These are phyloP conservation scores for Rattus rattus DNA, from an alignment of 2,113 vertebrate genomes.

Conservation along the genomic window DNA sequence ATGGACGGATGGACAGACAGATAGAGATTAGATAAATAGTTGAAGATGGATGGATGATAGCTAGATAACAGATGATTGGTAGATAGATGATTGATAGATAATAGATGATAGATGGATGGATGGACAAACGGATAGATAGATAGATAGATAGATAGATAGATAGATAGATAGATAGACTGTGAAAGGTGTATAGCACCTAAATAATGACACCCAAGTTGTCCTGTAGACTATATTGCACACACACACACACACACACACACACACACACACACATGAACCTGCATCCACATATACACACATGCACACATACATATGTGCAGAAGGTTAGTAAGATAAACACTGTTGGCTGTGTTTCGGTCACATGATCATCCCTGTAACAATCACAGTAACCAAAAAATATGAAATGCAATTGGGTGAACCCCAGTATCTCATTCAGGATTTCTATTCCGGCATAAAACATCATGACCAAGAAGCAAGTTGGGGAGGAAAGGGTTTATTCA, in stretches of 20 bases:
- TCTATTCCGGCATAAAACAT: no score
- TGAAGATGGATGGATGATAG: no score
- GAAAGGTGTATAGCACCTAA: neutral
- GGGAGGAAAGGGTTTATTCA: no score
- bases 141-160: no score
- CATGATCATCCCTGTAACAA: neutral
- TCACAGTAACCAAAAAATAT: neutral
- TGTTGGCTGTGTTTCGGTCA: neutral
- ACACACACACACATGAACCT: neutral
- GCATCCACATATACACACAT: neutral
- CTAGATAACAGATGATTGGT: no score
- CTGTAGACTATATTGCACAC: neutral
- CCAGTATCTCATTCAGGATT: no score
- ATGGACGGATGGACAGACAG: no score
- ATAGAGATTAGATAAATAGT: no score
- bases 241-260: neutral
- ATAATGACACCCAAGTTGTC: neutral
- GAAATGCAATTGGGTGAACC: neutral
- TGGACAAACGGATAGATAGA: neutral
- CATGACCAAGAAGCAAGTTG: no score
- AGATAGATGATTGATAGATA: no score
- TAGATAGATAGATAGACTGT: neutral
- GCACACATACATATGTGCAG: neutral
- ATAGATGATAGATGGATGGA: no score
- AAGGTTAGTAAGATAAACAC: neutral